phyloP scores from a whole-genome alignment of 2,797 vertebrate species.

The Cichlasoma orientale region DNA sequence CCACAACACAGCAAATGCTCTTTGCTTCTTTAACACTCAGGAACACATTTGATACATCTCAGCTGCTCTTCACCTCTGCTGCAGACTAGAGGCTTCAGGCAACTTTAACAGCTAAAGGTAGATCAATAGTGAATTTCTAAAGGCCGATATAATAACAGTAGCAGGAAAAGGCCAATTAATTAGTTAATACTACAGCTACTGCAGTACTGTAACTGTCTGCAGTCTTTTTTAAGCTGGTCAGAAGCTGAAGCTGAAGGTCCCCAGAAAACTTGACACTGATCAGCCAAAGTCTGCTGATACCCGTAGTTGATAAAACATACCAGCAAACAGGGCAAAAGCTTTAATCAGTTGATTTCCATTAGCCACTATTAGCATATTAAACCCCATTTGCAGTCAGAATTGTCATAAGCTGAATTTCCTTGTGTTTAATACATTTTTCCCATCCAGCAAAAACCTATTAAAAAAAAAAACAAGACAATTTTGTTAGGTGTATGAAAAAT shows the following conservation, averaged over 20 bases:
- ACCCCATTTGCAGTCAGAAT: too few relatives aligned
- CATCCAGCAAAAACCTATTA: too few relatives aligned
- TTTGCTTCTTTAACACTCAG: not conserved
- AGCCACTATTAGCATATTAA: too few relatives aligned
- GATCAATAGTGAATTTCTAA: not conserved
- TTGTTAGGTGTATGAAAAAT: too few relatives aligned
- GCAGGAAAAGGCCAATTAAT: not conserved
- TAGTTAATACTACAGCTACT: not conserved
- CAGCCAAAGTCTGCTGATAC: not conserved
- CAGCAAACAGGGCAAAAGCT: too few relatives aligned
- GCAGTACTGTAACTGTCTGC: too few relatives aligned
- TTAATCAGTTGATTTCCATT: too few relatives aligned
- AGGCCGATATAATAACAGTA: not conserved
- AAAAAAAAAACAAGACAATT: too few relatives aligned
- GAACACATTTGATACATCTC: not conserved
- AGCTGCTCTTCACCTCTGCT: not conserved
- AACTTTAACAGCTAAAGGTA: not conserved
- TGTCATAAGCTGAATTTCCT: too few relatives aligned
- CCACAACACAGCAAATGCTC: not conserved
- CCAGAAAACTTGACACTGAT: not conserved
- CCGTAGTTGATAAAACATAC: too few relatives aligned
- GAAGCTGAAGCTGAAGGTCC: not conserved
- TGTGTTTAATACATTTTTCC: too few relatives aligned
- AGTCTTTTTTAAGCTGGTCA: too few relatives aligned
- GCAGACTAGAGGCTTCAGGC: not conserved